A percentile compares a stretch with the other conserved stretches of the same genome.
phyloP scores from a whole-genome alignment of 2,797 vertebrate genomes.

The Dicrostonyx torquatus region DNA sequence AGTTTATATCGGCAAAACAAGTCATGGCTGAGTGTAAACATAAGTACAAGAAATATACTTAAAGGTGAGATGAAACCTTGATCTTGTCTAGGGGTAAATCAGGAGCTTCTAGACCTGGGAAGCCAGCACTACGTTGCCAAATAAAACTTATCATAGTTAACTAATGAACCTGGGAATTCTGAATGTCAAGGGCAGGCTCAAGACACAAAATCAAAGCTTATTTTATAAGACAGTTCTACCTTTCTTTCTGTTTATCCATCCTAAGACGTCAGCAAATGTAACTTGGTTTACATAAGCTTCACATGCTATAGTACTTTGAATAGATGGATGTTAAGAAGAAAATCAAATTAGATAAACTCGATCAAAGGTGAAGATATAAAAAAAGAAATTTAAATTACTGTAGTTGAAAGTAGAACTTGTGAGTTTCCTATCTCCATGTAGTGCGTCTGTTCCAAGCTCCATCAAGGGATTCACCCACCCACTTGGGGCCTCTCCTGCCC shows the following conservation, averaged over 20 bases:
- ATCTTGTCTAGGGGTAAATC: neutral
- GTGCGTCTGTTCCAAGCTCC: neutral
- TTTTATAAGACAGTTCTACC: slow-evolving; percentile 33
- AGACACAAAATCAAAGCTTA: slow-evolving; percentile 11
- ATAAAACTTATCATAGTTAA: neutral
- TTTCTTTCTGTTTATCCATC: neutral
- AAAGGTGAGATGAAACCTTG: neutral
- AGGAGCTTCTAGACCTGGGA: neutral
- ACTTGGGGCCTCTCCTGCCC: neutral
- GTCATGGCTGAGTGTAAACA: neutral
- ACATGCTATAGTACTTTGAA: neutral
- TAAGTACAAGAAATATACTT: neutral
- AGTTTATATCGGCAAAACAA: neutral
- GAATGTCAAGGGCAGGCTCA: neutral
- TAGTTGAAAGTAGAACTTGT: neutral
- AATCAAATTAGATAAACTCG: slow-evolving; percentile 45
- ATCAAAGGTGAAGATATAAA: neutral
- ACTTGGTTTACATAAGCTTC: neutral
- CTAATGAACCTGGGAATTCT: neutral
- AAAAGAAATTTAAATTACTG: slow-evolving; percentile 26
- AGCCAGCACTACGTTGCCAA: neutral
- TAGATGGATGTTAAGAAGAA: neutral
- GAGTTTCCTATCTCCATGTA: neutral
- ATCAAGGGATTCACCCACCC: neutral
- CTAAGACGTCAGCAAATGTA: slow-evolving; percentile 17